phyloP scores from a whole-genome alignment of 2,113 vertebrate species.

The Cinclus cinclus region DNA sequence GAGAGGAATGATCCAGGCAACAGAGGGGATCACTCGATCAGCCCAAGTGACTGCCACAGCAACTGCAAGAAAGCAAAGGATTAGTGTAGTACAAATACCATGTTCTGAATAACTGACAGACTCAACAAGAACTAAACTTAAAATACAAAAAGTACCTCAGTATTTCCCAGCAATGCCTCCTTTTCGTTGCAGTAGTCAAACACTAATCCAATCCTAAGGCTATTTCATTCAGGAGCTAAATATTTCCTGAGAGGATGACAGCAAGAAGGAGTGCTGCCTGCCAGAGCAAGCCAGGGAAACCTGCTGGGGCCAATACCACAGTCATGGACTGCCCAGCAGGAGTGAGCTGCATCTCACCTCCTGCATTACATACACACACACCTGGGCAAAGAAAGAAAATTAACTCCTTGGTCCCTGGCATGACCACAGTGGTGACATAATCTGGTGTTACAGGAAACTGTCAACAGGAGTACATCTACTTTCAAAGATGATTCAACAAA shows the following conservation, averaged over 20 bases:
- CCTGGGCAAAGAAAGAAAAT: not conserved
- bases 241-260: not conserved
- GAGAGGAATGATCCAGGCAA: constrained; percentile 70
- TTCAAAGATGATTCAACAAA: not conserved
- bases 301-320: not conserved
- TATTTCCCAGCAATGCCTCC: not conserved
- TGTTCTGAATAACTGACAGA: not conserved
- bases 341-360: not conserved
- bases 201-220: not conserved
- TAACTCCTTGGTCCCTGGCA: rapidly evolving
- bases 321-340: not conserved
- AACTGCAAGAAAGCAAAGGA: constrained; percentile 62
- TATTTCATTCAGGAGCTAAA: not conserved
- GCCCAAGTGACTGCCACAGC: constrained; percentile 75
- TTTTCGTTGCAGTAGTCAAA: not conserved
- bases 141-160: not conserved
- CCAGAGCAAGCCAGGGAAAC: not conserved
- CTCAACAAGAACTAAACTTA: not conserved
- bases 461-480: rapidly evolving
- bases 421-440: not conserved
- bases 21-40: constrained; percentile 70
- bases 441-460: not conserved
- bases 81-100: not conserved
- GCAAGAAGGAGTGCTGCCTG: not conserved
- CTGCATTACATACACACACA: not conserved